Evolutionary conservation across 2,797 vertebrate genomes (phyloP).

Genomic region (Tragelaphus eurycerus): DNA sequence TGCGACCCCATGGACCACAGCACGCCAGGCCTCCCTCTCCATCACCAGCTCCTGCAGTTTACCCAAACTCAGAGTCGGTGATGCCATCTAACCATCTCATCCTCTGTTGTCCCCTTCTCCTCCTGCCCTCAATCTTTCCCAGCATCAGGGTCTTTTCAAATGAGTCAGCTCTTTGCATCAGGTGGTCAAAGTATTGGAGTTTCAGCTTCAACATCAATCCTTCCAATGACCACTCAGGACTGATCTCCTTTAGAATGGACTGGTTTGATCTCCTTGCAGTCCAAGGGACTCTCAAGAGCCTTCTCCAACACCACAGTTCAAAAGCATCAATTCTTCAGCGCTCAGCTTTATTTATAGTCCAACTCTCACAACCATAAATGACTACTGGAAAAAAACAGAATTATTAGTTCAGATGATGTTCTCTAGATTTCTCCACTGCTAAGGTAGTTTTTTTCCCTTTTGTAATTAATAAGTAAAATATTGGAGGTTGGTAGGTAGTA

Average conservation of each 20-base stretch:
- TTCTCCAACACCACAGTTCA: not conserved
- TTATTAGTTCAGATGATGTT: conserved; percentile 3
- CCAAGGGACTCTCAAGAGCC: not conserved
- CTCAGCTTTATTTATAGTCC: not conserved
- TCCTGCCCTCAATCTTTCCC: not conserved
- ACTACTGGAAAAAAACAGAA: not conserved
- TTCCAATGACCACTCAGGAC: not conserved
- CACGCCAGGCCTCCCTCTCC: not conserved
- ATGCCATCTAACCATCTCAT: not conserved
- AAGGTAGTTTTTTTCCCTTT: not conserved
- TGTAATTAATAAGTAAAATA: not conserved
- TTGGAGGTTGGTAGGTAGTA: not conserved
- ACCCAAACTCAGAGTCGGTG: not conserved
- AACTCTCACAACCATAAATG: not conserved
- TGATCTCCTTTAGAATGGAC: not conserved
- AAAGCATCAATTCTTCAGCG: not conserved
- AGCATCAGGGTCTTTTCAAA: not conserved
- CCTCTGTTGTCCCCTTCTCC: not conserved
- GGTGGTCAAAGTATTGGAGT: not conserved
- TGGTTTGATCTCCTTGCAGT: not conserved
- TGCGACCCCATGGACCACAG: not conserved
- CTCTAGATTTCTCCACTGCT: not conserved
- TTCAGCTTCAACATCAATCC: not conserved
- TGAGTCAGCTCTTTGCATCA: not conserved
- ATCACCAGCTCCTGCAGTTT: not conserved